A percentile compares a stretch with the other conserved stretches of the same genome.
These are phyloP conservation scores for Palaemon carinicauda DNA, from an alignment of 1,140 invertebrate species.

Conservation along the genomic window DNA sequence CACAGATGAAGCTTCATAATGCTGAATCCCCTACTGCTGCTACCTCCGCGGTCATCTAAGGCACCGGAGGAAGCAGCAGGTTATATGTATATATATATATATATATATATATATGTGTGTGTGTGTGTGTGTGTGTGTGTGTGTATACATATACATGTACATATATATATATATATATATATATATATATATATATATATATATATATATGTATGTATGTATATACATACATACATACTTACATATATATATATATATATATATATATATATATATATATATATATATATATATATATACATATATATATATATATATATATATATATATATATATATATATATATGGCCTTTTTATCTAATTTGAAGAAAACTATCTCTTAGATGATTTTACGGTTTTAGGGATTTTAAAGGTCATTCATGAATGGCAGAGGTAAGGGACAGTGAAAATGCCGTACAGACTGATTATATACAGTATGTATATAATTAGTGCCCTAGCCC, in stretches of 20 bases:
- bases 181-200: constrained; percentile 15
- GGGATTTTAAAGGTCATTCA: too few species aligned
- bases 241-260: not conserved
- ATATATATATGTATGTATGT: not conserved
- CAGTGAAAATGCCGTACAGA: too few species aligned
- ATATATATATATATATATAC: not conserved
- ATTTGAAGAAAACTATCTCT: too few species aligned
- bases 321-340: not conserved
- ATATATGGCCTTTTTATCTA: too few species aligned
- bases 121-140: not conserved
- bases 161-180: not conserved
- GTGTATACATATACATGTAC: not conserved
- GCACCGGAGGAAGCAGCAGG: too few species aligned
- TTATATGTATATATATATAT: not conserved
- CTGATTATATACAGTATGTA: too few species aligned
- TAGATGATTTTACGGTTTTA: too few species aligned
- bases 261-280: constrained; percentile 9
- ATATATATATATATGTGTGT: not conserved
- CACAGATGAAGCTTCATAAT: too few species aligned
- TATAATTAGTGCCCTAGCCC: too few species aligned
- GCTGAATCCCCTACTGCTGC: too few species aligned
- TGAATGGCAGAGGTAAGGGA: too few species aligned
- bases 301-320: not conserved
- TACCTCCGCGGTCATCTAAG: too few species aligned
- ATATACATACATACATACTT: not conserved